These are phyloP conservation scores for Lepidurus couesii DNA, from an alignment of 1,140 invertebrate genomes.

Conservation along the genomic window DNA sequence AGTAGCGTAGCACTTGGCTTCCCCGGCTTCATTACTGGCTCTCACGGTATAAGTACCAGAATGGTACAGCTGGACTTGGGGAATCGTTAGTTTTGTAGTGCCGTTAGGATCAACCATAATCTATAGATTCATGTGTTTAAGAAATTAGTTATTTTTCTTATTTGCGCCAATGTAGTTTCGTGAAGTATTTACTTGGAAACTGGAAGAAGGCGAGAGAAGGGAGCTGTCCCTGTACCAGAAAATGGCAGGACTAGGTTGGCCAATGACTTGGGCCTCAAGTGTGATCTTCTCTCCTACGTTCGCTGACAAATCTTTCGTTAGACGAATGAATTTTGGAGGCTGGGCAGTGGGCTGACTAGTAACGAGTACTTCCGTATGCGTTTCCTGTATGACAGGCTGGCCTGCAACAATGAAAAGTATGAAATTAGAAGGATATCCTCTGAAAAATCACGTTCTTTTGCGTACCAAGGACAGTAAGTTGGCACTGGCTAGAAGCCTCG, in stretches of 20 bases:
- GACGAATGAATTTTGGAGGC: conserved; percentile 62
- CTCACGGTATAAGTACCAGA: conserved; percentile 71
- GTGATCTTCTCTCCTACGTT: conserved; percentile 62
- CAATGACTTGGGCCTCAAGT: conserved; percentile 64
- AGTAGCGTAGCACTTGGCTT: conserved; percentile 71
- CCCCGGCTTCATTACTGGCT: conserved; percentile 63
- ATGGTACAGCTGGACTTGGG: conserved; percentile 54
- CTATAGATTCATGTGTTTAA: not conserved
- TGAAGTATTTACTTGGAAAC: not conserved
- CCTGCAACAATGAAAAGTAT: not conserved
- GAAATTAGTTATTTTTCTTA: not conserved
- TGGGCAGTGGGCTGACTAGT: conserved; percentile 40
- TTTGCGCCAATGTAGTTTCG: not conserved
- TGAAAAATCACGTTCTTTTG: not conserved
- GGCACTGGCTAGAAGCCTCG: conserved; percentile 66
- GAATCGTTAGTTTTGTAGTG: conserved; percentile 54
- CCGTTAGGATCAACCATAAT: conserved; percentile 45
- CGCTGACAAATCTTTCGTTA: conserved; percentile 60
- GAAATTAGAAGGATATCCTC: not conserved
- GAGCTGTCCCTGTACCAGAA: conserved; percentile 67
- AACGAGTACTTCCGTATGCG: conserved; percentile 43
- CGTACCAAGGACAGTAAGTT: conserved; percentile 50
- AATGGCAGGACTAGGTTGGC: conserved; percentile 62
- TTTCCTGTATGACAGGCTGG: not conserved
- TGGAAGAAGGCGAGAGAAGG: not conserved